phyloP scores from a whole-genome alignment of 2,888 invertebrate species.

The Scaptomyza tumidula region DNA sequence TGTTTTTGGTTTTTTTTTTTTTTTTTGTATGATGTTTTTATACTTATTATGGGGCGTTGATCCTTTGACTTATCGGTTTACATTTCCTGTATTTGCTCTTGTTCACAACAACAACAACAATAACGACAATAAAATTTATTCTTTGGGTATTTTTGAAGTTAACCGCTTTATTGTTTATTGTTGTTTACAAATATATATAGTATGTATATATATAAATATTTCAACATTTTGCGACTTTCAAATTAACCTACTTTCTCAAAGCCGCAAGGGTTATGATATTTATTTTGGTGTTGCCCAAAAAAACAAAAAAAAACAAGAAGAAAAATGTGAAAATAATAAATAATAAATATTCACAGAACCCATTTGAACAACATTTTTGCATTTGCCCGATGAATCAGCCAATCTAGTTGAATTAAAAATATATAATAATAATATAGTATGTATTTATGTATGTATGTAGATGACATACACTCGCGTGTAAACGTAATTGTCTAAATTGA shows the following conservation, averaged over 20 bases:
- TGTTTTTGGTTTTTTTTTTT: no score
- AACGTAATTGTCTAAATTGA: conserved; percentile 76
- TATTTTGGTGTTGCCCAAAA: conserved; percentile 30
- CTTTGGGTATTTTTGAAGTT: conserved; percentile 48
- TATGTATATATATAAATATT: conserved; percentile 29
- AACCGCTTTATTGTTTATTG: conserved; percentile 40
- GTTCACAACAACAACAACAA: conserved; percentile 62
- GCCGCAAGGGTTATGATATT: conserved; percentile 19
- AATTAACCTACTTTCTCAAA: conserved; percentile 71
- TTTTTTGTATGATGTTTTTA: conserved; percentile 4
- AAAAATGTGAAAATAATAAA: conserved; percentile 26
- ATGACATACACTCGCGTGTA: conserved; percentile 28
- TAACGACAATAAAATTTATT: conserved; percentile 12
- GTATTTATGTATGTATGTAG: conserved; percentile 13
- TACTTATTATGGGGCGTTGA: conserved; percentile 35
- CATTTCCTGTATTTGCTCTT: conserved; percentile 31
- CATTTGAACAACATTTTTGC: conserved; percentile 19
- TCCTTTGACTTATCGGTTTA: conserved; percentile 45
- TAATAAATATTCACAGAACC: conserved; percentile 41
- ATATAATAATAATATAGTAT: conserved; percentile 45
- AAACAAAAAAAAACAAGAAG: conserved; percentile 7
- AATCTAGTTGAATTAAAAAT: conserved; percentile 64
- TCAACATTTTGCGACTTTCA: conserved; percentile 56
- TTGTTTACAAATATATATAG: conserved; percentile 28
- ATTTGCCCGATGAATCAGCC: conserved; percentile 63